These are phyloP conservation scores for Onychorhynchus coronatus DNA, from an alignment of 2,113 vertebrate species.

Conservation along the genomic window DNA sequence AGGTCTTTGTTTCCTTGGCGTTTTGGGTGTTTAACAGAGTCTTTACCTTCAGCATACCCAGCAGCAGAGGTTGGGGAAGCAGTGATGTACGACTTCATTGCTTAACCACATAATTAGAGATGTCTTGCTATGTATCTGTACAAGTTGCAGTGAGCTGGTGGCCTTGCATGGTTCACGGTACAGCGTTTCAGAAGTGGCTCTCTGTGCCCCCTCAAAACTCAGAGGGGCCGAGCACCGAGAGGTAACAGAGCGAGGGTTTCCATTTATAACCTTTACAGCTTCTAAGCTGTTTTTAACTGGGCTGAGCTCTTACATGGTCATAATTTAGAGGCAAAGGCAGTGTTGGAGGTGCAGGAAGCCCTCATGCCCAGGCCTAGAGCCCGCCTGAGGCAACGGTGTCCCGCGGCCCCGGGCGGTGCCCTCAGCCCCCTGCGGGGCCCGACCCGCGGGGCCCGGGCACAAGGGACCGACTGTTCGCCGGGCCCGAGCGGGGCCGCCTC, in stretches of 20 bases:
- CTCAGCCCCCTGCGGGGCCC: not conserved
- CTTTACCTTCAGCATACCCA: not conserved
- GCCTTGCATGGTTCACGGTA: not conserved
- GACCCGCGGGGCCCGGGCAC: not conserved
- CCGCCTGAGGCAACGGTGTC: not conserved
- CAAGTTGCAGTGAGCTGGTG: too few relatives aligned
- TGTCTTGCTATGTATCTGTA: rapidly evolving
- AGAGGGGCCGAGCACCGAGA: not conserved
- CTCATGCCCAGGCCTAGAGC: not conserved
- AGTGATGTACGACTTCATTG: rapidly evolving
- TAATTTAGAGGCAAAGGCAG: not conserved
- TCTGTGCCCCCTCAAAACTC: rapidly evolving
- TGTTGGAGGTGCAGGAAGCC: not conserved
- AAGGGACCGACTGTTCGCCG: not conserved
- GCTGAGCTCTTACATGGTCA: not conserved
- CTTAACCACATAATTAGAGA: not conserved
- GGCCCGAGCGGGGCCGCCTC: not conserved
- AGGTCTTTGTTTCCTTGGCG: not conserved
- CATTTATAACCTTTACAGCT: not conserved
- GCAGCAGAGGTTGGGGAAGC: not conserved
- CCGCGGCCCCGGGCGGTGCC: not conserved
- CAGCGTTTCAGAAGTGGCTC: not conserved
- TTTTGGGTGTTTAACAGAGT: not conserved
- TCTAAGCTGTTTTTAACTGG: not conserved
- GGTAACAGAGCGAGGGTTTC: not conserved